Evolutionary conservation across 2,888 invertebrate genomes (phyloP), one percentile per base, ranked within the genome.

Genomic region (Odontomyia ornata): DNA sequence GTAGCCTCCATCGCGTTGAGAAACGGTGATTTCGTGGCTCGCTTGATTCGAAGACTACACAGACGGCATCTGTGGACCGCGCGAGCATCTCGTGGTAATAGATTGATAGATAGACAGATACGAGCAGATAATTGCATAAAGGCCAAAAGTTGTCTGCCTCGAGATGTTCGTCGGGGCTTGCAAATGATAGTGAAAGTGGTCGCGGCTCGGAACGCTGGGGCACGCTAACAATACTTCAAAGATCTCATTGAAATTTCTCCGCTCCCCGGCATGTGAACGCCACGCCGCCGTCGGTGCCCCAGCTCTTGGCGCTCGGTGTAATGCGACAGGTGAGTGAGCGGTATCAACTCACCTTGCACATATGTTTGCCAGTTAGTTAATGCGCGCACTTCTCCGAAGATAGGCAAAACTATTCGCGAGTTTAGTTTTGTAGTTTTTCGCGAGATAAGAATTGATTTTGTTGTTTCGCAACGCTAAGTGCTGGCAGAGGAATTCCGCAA

Each of bases 181-280:
- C 69, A 47, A 69, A 30, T 69, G 69, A 69, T 69, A 69, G 69
- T 69, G 69, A 69, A 69, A 69, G 69, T 69, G 69, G 25, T 43
- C 47, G 47, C 69, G 4, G 46, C 30, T 25, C 69, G 23, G 7
- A 25, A 9, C 69, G 25, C 25, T 67, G 1, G 15, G 69, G 18
- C n/a, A 11, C 27, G 43, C 67, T 47, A 69, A 25, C 47, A 36
- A 65, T 18, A 36, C 65, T 43, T 30, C 65, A 65, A 65, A 65
- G 36, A 69, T 47, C 46, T 69, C 46, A 18, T 47, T 21, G 46
- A 9, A 69, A 69, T 69, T 69, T 69, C 69, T 69, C 47, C 47
- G 25, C 69, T 69, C 47, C 69, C 47, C 69, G 25, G 43, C 46
- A 21, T 21, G 47, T 69, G 69, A 69, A 47, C 47, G 65, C 46